Evolutionary conservation across 2,797 vertebrate genomes (phyloP), one percentile per base, ranked within the genome.

Genomic region (Periophthalmus magnuspinnatus): DNA sequence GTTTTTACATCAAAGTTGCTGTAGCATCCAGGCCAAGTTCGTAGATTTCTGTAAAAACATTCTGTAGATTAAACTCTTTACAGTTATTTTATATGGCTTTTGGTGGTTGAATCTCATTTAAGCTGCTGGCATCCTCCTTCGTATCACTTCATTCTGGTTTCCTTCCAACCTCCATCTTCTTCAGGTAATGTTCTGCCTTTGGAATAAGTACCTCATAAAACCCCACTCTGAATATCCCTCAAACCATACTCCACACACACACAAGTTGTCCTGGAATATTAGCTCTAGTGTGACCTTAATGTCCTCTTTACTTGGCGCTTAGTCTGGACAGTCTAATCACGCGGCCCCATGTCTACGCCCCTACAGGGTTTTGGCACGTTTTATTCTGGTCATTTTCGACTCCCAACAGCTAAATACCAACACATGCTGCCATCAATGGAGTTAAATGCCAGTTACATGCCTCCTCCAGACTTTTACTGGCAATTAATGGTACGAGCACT

Each of bases 361-460:
- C 88, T 81, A 81, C 83, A 88, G 85, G 86, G 80, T 83, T 50
- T 90, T 89, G 88, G 89, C 89, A 90, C 71, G 11, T 79, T 76
- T 72, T 76, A 68, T 78, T 52, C 65, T 55, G 72, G 79, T 75
- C 71, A 78, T 83, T 86, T 87, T 79, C 84, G 85, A 86, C 85
- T 87, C 86, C 75, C 78, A 17, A 74, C 72, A 73, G 88, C 82
- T 83, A 89, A 91, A 89, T 84, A 88, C 81, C 86, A 89, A 80
- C 86, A 84, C 86, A 88, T 84, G 89, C 84, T 86, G 84, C 77
- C 77, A 82, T 91, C 86, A 82, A 76, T 86, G 54, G 81, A 59
- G 77, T 86, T 86, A 82, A 88, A 90, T 89, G 84, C 81, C 88
- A 91, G 89, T 91, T 83, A 86, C 86, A 87, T 71, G 85, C 79